These are phyloP conservation scores for Nymphicus hollandicus DNA, from an alignment of 2,113 vertebrate species.

Conservation along the genomic window DNA sequence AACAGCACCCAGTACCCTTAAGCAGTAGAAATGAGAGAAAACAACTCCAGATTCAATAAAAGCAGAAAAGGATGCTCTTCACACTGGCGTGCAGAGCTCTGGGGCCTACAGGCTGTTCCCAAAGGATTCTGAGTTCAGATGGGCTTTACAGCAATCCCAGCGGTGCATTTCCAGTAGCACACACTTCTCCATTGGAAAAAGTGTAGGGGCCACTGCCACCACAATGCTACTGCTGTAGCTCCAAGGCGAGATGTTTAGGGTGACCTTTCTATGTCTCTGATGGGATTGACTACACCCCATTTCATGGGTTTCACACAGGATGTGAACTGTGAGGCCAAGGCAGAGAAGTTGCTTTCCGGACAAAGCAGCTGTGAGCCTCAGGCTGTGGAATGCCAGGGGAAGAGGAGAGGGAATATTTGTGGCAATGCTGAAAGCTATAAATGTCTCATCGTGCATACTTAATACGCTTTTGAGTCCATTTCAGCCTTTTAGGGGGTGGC, in stretches of 20 bases:
- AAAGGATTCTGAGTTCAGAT: neutral
- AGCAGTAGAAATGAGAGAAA: neutral
- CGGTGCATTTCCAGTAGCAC: neutral
- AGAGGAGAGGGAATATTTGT: conserved; percentile 59
- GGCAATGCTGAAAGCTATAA: conserved; percentile 55
- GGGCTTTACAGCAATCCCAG: neutral
- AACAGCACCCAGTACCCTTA: neutral
- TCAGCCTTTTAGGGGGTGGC: conserved; percentile 30
- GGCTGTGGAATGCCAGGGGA: conserved; percentile 35
- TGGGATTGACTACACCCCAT: neutral
- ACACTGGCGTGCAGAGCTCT: neutral
- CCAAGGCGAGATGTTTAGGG: neutral
- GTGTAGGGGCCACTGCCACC: accelerated
- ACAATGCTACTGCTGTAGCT: neutral
- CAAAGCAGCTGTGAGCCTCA: conserved; percentile 6
- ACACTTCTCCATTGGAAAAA: neutral
- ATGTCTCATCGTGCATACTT: conserved; percentile 57
- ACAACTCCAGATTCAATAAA: neutral
- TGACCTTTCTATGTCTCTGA: neutral
- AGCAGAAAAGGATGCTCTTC: neutral
- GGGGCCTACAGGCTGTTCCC: neutral
- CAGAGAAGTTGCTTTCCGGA: neutral
- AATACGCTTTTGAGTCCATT: conserved; percentile 51
- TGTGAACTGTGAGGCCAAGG: neutral
- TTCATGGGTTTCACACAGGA: neutral